phyloP scores from a whole-genome alignment of 2,888 invertebrate genomes.

The Agrypnus murinus region DNA sequence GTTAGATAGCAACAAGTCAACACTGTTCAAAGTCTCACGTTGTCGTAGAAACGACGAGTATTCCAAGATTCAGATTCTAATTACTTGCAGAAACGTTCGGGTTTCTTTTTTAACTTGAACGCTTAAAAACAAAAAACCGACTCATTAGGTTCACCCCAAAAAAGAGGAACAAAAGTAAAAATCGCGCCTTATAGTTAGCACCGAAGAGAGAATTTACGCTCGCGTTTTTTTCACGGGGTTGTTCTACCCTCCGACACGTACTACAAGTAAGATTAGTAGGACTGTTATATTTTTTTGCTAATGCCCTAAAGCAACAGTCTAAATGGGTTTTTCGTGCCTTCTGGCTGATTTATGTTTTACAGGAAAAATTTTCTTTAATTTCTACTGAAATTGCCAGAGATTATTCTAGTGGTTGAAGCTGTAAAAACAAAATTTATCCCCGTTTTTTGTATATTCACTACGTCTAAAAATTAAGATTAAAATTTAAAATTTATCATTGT shows the following conservation, averaged over 20 bases:
- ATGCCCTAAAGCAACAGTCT: slow-evolving; percentile 43
- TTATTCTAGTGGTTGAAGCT: slow-evolving; percentile 33
- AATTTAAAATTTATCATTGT: no score
- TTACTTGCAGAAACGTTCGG: no score
- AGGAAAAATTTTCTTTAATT: slow-evolving; percentile 46
- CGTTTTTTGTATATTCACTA: neutral
- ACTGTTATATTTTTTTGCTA: slow-evolving; percentile 48
- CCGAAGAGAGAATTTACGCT: slow-evolving; percentile 5
- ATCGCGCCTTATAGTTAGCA: no score
- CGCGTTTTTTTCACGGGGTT: slow-evolving; percentile 32
- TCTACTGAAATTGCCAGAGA: slow-evolving; percentile 37
- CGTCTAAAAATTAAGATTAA: slow-evolving; percentile 33
- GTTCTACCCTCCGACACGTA: slow-evolving; percentile 44
- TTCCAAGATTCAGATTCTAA: no score
- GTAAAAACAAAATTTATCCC: slow-evolving; percentile 29
- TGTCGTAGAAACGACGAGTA: no score
- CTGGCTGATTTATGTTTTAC: slow-evolving; percentile 41
- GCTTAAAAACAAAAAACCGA: no score
- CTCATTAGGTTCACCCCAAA: no score
- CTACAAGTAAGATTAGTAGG: slow-evolving; percentile 48
- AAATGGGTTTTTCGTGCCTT: slow-evolving; percentile 48
- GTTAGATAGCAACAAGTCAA: no score
- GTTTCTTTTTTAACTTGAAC: no score
- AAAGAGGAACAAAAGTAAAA: no score
- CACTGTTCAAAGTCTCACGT: no score